Evolutionary conservation across 2,113 vertebrate species (phyloP).

Genomic region (human): DNA sequence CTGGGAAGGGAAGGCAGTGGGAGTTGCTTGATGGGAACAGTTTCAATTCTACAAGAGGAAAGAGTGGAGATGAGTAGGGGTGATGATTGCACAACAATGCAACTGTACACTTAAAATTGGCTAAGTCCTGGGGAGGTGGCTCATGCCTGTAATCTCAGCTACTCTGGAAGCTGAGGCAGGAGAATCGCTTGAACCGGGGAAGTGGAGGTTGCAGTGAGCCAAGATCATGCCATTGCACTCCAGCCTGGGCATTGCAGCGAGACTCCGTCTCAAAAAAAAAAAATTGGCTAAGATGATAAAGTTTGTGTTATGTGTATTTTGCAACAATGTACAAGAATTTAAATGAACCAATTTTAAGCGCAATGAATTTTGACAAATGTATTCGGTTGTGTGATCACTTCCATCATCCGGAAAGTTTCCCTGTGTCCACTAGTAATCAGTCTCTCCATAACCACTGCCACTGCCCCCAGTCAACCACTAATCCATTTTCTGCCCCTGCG

Average conservation of each 20-base stretch:
- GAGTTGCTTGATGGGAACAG: not conserved
- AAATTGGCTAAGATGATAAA: not conserved
- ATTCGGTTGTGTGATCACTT: not conserved
- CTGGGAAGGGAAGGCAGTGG: not conserved
- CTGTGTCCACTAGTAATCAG: not conserved
- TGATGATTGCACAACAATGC: not conserved
- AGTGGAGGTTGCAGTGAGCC: too few relatives aligned
- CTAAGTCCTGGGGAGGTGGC: too few relatives aligned
- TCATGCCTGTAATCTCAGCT: too few relatives aligned
- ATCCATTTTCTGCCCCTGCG: not conserved
- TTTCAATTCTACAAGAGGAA: not conserved
- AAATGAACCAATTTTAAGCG: not conserved
- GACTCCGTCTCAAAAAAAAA: too few relatives aligned
- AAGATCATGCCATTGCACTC: too few relatives aligned
- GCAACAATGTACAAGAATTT: not conserved
- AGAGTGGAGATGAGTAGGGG: not conserved
- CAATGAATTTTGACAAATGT: not conserved
- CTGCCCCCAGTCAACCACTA: not conserved
- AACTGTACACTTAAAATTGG: not conserved
- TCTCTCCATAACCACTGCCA: not conserved
- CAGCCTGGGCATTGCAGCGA: too few relatives aligned
- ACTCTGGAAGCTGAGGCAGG: too few relatives aligned
- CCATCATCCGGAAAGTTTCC: not conserved
- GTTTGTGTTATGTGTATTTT: not conserved
- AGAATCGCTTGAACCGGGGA: too few relatives aligned